Evolutionary conservation across 2,888 invertebrate genomes (phyloP), one percentile per base, ranked within the genome.

Genomic region (Stenchaetothrips biformis): DNA sequence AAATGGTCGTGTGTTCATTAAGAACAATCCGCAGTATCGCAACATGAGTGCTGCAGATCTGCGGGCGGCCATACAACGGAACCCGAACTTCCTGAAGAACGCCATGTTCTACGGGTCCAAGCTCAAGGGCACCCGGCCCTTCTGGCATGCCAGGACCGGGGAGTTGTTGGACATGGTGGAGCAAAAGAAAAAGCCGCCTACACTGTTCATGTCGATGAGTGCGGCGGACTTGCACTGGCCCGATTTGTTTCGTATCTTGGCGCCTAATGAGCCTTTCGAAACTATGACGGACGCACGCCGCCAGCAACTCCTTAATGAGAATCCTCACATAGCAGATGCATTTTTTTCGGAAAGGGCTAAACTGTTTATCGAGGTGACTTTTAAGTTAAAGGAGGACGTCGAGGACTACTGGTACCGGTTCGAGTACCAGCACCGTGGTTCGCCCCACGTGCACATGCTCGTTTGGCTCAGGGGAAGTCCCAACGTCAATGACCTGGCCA

Each of bases 381-480:
- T 62, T n/a, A 62, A 16, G 16, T 7, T 79, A 21, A 47, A 47
- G 21, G 79, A 79, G 11, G 11, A 80, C 4, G 78, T 81, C 16
- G 21, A n/a, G 59, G 81, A 81, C 62, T 81, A 77, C 27, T 81
- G 81, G 81, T 81, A 78, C 53, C 79, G 81, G n/a, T 79, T 79
- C n/a, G 81, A 81, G 47, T 79, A 21, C 47, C 82, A 83, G 74
- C 82, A 83, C 53, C 7, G 83, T 18, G 83, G 83, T 49, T 48
- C 77, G 13, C 81, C 81, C 47, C 83, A 83, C 77, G 48, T 81
- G 2, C 83, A 83, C 78, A 78, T 80, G 2, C 49, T 83, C 0
- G 49, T 83, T 16, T 83, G 83, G 83, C 59, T 83, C 0, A 18
- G 81, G 27, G 81, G 79, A 7, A 81, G 81, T 11, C 83, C 83